These are phyloP conservation scores for Lagorchestes hirsutus DNA, from an alignment of 2,797 vertebrate genomes.

Conservation along the genomic window DNA sequence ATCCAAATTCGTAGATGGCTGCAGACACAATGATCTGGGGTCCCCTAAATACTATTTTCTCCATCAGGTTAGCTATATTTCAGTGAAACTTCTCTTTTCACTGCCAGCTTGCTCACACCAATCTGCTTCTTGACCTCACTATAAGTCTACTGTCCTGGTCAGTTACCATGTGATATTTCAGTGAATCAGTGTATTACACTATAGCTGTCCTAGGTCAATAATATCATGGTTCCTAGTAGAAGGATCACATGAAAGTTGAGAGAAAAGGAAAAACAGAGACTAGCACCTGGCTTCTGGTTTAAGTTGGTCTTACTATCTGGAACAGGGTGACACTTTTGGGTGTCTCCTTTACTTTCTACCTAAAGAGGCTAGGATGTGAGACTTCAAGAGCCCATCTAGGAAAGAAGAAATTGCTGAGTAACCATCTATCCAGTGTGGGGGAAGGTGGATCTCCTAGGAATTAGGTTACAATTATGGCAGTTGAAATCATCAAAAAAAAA, in stretches of 20 bases:
- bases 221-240: not conserved
- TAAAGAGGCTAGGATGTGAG: not conserved
- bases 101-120: not conserved
- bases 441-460: not conserved
- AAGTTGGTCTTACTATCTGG: not conserved
- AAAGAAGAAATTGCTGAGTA: not conserved
- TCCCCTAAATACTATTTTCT: not conserved
- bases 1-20: not conserved
- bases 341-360: not conserved
- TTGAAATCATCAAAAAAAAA: not conserved
- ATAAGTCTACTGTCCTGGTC: not conserved
- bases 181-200: not conserved
- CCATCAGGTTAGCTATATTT: not conserved
- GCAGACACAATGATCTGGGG: not conserved
- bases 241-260: not conserved
- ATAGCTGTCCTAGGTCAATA: not conserved
- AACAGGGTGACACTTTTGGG: not conserved
- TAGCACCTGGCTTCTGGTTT: not conserved
- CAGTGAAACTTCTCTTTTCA: not conserved
- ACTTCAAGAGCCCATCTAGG: not conserved
- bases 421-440: not conserved
- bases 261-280: too few relatives aligned
- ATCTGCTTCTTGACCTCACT: not conserved
- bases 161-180: not conserved
- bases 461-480: accelerated